Evolutionary conservation across 1,140 invertebrate species (phyloP), one percentile per base, ranked within the genome.

Genomic region (Drosophila kanapiae): DNA sequence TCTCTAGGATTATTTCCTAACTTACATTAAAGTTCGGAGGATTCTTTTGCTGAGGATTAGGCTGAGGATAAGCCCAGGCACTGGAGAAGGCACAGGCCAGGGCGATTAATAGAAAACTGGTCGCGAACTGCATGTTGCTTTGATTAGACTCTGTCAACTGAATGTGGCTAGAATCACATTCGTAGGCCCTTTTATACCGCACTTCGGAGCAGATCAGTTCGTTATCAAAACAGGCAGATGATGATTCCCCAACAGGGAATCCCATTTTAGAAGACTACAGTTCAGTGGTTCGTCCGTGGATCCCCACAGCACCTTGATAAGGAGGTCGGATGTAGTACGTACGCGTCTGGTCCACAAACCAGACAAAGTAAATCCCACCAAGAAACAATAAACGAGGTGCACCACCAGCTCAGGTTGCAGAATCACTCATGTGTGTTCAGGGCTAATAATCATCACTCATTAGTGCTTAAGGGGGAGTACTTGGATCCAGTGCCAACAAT

Each of bases 271-370:
- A 14, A 14, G 35, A 9, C 7, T 9, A 10, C 9, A n/a, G 42
- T 48, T 43, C 43, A 54, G 77, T 80, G 64, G 49, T 84, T 64
- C 76, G 45, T 60, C 53, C 49, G 82, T 81, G 63, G 54, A 86
- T 86, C 78, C 82, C 82, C 78, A 31, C n/a, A 16, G 18, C 35
- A 29, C 5, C 13, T 57, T 84, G 82, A 84, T 84, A 84, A 84
- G 71, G 53, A 27, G 53, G 16, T 33, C n/a, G 29, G 3, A 18
- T n/a, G 29, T 31, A n/a, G 48, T 31, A 18, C 40, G n/a, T 29
- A 14, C 35, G 11, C 14, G 54, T 29, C 11, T 65, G 51, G 40
- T 65, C 59, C 61, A 31, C 6, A 59, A 53, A 43, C 18, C n/a
- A 38, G 29, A 8, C 35, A 14, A 40, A 43, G 63, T 60, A 35